Percentiles rank a stretch among this genome's conserved stretches.
Evolutionary conservation across 1,140 invertebrate genomes (phyloP).

Genomic region (Cydia pomonella): DNA sequence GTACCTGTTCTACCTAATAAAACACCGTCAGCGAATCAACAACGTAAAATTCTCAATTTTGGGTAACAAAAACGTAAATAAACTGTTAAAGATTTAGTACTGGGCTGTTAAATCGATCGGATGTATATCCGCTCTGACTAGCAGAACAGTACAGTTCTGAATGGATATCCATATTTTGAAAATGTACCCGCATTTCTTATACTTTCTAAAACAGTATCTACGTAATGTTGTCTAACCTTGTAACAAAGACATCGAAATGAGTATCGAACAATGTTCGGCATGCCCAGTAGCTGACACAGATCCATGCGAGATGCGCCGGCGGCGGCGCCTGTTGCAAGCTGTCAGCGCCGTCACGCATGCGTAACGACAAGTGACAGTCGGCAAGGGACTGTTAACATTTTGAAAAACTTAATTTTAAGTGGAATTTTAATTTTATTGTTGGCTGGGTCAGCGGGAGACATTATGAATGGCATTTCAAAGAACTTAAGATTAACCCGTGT

Average conservation of each 20-base stretch:
- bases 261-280: constrained; percentile 25
- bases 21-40: no score
- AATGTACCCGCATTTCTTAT: not conserved
- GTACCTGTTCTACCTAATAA: no score
- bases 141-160: no score
- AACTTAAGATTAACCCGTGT: no score
- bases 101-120: no score
- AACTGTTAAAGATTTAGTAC: no score
- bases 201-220: not conserved
- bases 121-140: no score
- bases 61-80: no score
- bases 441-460: not conserved
- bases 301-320: constrained; percentile 34
- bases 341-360: constrained; percentile 25
- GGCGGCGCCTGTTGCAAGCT: constrained; percentile 26
- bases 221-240: constrained; percentile 3
- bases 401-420: not conserved
- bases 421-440: not conserved
- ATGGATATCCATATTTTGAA: not conserved
- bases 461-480: no score
- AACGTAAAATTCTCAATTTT: no score
- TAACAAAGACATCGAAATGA: constrained; percentile 14
- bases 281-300: constrained; percentile 33
- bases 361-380: constrained; percentile 9
- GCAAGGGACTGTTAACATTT: not conserved